Evolutionary conservation across 2,113 vertebrate species (phyloP).

Genomic region (Dromas ardeola): DNA sequence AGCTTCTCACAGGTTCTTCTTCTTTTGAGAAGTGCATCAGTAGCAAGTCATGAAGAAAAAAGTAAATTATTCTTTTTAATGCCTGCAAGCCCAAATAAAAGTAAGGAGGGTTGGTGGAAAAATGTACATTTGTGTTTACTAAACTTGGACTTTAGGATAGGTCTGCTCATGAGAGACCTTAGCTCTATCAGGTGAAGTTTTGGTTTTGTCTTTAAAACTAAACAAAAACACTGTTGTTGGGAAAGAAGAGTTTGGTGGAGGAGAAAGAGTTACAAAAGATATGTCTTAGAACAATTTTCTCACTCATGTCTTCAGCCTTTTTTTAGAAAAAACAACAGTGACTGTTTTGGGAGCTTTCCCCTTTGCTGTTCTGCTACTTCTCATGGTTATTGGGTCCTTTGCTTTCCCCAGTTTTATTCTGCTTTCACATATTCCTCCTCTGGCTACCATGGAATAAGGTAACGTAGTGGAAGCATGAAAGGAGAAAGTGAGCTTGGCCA

Average conservation of each 20-base stretch:
- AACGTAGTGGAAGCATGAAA: neutral
- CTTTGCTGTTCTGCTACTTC: neutral
- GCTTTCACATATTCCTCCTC: neutral
- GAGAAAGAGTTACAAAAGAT: neutral
- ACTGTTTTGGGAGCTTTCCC: neutral
- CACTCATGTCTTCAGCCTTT: neutral
- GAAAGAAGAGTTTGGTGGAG: neutral
- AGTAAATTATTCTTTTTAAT: neutral
- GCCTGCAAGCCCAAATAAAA: neutral
- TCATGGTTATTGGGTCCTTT: neutral
- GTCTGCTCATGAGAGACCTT: neutral
- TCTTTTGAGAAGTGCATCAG: neutral
- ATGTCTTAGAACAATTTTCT: neutral
- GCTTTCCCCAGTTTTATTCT: neutral
- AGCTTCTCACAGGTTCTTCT: neutral
- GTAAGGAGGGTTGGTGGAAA: neutral
- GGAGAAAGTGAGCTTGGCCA: neutral
- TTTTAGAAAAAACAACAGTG: neutral
- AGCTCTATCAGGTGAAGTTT: neutral
- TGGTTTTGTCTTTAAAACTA: neutral
- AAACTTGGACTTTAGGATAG: neutral
- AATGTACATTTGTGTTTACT: neutral
- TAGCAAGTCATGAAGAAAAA: neutral
- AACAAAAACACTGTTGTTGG: neutral
- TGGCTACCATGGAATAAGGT: neutral